These are phyloP conservation scores for Umimayanthus chanpuru DNA, from an alignment of 92 coral and sea anemone genomes.

Conservation along the genomic window DNA sequence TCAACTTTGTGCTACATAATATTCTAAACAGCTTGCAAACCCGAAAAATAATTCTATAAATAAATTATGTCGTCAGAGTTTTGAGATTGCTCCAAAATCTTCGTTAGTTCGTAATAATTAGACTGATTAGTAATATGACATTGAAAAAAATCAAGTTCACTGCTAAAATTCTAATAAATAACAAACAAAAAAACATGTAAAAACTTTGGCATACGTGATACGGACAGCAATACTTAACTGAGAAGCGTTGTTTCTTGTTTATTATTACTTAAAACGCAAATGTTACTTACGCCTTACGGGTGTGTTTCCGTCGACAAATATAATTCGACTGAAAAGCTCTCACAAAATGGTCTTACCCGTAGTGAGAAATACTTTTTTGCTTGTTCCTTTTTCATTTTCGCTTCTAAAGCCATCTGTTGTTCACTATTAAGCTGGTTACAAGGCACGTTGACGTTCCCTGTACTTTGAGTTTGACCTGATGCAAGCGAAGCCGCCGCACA, in stretches of 20 bases:
- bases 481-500: slow-evolving; percentile 33
- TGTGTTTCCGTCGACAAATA: background rate
- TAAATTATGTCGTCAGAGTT: background rate
- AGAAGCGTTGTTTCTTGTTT: background rate
- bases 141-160: background rate
- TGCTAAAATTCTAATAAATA: background rate
- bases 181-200: background rate
- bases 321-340: background rate
- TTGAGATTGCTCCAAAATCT: background rate
- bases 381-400: slow-evolving; percentile 67
- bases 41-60: background rate
- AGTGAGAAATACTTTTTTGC: slow-evolving; percentile 90
- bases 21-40: no score
- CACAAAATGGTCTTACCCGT: slow-evolving; percentile 65
- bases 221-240: no score
- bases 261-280: no score
- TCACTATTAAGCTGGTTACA: slow-evolving; percentile 53
- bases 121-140: background rate
- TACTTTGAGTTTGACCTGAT: slow-evolving; percentile 1
- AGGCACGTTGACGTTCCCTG: background rate
- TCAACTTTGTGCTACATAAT: background rate
- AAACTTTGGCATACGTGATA: background rate
- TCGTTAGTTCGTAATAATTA: no score
- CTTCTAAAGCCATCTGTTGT: slow-evolving; percentile 62
- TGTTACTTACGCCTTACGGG: no score